Evolutionary conservation across 2,113 vertebrate genomes (phyloP).

Genomic region (Urocolius indicus): DNA sequence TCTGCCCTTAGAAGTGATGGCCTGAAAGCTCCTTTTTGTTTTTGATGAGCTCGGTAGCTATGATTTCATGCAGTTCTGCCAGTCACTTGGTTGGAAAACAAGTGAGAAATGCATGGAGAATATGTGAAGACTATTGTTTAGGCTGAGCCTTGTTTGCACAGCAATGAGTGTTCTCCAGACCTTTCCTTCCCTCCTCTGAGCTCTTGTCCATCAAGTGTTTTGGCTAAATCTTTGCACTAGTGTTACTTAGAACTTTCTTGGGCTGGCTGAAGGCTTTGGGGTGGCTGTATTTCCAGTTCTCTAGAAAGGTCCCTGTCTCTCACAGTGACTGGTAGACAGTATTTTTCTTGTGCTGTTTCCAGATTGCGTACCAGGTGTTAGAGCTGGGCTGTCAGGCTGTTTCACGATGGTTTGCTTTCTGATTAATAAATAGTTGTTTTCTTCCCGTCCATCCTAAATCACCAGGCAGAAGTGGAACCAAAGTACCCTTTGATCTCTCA

Average conservation of each 20-base stretch:
- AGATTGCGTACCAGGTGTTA: neutral
- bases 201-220: neutral
- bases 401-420: neutral
- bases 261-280: neutral
- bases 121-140: neutral
- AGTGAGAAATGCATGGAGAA: neutral
- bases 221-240: neutral
- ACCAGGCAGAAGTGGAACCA: neutral
- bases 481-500: neutral
- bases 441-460: neutral
- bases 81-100: neutral
- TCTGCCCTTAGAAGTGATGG: neutral
- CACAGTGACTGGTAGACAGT: neutral
- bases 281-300: neutral
- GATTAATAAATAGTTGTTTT: neutral
- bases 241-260: neutral
- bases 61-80: neutral
- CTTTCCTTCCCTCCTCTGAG: neutral
- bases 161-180: neutral
- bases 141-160: rapidly evolving
- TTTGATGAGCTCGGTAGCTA: no score
- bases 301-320: neutral
- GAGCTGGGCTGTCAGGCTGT: neutral
- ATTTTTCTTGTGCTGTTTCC: neutral
- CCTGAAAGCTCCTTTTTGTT: no score